Percentiles rank a stretch among this genome's conserved stretches.
Evolutionary conservation across 2,113 vertebrate species (phyloP).

Genomic region (Lasiurus cinereus): DNA sequence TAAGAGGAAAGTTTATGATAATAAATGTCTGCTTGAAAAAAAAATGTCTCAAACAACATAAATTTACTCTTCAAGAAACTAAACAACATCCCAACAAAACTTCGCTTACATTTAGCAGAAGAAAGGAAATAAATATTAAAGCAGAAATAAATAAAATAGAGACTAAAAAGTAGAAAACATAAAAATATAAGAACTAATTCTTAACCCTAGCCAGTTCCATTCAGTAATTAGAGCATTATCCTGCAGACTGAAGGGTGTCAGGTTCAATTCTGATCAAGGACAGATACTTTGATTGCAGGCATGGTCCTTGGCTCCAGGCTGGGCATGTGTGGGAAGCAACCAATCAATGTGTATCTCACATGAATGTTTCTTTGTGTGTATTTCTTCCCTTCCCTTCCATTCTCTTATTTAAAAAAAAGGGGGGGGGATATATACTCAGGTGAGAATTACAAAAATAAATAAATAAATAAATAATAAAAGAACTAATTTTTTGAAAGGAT

Average conservation of each 20-base stretch:
- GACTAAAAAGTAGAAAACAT: not conserved
- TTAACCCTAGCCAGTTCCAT: too few species aligned
- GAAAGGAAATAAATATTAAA: not conserved
- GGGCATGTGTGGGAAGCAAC: too few species aligned
- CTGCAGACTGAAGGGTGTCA: too few species aligned
- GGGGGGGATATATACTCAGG: too few species aligned
- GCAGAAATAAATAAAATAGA: not conserved
- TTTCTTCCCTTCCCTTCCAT: too few species aligned
- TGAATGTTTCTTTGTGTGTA: too few species aligned
- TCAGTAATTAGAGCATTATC: too few species aligned
- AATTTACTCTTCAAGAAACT: not conserved
- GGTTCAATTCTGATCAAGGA: too few species aligned
- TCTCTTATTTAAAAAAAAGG: too few species aligned
- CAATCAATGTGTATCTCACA: too few species aligned
- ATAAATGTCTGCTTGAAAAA: not conserved
- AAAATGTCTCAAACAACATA: not conserved
- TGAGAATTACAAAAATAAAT: not conserved
- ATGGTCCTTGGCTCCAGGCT: too few species aligned
- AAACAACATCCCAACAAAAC: not conserved
- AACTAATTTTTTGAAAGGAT: not conserved
- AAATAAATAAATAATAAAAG: not conserved
- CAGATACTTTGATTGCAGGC: too few species aligned
- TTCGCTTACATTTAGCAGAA: not conserved
- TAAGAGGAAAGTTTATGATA: not conserved
- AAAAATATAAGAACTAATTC: not conserved